Percentiles rank a stretch among this genome's conserved stretches.
phyloP scores from a whole-genome alignment of 2,797 vertebrate genomes.

The Chaenodraco wilsoni region DNA sequence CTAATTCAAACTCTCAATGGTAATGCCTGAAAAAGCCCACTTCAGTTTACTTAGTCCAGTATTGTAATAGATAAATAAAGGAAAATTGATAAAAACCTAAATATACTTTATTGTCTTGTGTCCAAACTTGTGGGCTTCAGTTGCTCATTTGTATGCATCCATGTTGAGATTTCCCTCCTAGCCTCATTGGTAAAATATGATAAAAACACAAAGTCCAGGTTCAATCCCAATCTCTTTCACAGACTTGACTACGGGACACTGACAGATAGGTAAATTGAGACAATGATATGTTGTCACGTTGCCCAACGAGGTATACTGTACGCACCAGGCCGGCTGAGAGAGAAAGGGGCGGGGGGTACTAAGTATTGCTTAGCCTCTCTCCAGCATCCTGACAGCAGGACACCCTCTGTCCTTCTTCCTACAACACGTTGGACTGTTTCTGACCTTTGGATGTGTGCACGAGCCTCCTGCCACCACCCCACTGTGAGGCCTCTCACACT shows the following conservation, averaged over 20 bases:
- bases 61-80: conserved; percentile 29
- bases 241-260: conserved; percentile 60
- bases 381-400: conserved; percentile 62
- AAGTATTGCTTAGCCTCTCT: conserved; percentile 84
- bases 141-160: conserved; percentile 47
- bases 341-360: conserved; percentile 48
- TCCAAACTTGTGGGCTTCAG: conserved; percentile 42
- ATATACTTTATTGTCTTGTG: conserved; percentile 31
- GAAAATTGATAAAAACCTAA: conserved; percentile 23
- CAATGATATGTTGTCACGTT: conserved; percentile 83
- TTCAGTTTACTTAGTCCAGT: conserved; percentile 40
- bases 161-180: conserved; percentile 15
- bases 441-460: conserved; percentile 57
- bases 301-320: conserved; percentile 78
- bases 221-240: conserved; percentile 35
- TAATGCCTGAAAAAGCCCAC: conserved; percentile 56
- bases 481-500: conserved; percentile 49
- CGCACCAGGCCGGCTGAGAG: conserved; percentile 71
- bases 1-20: conserved; percentile 51
- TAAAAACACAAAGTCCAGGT: conserved; percentile 41
- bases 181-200: conserved; percentile 29
- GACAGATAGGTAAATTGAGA: conserved; percentile 68
- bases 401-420: conserved; percentile 51
- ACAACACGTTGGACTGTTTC: conserved; percentile 40
- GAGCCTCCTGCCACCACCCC: conserved; percentile 44